A percentile compares a stretch with the other conserved stretches of the same genome.
phyloP scores from a whole-genome alignment of 30 jellyfish, hydroid and myxozoan genomes.

The Hydractinia echinata region DNA sequence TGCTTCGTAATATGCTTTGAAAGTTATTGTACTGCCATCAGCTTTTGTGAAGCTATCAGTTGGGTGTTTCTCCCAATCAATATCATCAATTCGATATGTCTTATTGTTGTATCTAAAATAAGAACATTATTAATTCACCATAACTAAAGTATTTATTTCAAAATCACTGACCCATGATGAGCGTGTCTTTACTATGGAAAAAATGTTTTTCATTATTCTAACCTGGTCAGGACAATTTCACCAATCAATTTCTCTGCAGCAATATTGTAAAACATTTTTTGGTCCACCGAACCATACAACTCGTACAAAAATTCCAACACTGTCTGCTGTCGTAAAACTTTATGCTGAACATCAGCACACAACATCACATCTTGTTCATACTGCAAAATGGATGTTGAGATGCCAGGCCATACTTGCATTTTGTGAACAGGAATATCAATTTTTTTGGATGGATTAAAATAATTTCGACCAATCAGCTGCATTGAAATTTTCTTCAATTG shows the following conservation, averaged over 20 bases:
- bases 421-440: conserved; percentile 53
- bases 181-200: neutral
- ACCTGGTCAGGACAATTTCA: conserved; percentile 88
- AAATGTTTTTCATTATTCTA: neutral
- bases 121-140: neutral
- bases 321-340: conserved; percentile 60
- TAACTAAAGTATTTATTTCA: too few relatives aligned
- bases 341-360: conserved; percentile 72
- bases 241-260: conserved; percentile 78
- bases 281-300: conserved; percentile 27
- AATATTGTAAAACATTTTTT: conserved; percentile 38
- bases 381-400: conserved; percentile 42
- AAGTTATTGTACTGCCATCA: conserved; percentile 51
- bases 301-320: conserved; percentile 63
- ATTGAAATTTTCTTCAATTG: conserved; percentile 42
- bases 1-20: conserved; percentile 49
- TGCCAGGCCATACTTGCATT: conserved; percentile 94
- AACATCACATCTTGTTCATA: conserved; percentile 59
- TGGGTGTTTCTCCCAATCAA: conserved; percentile 67
- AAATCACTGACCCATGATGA: too few relatives aligned
- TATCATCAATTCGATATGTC: conserved; percentile 88
- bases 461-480: conserved; percentile 70
- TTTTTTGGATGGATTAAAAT: conserved; percentile 43
- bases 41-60: conserved; percentile 46
- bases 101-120: conserved; percentile 69